Conservation (phyloP, 2,888 invertebrate species). For the Chymomyza amoena region DNA sequence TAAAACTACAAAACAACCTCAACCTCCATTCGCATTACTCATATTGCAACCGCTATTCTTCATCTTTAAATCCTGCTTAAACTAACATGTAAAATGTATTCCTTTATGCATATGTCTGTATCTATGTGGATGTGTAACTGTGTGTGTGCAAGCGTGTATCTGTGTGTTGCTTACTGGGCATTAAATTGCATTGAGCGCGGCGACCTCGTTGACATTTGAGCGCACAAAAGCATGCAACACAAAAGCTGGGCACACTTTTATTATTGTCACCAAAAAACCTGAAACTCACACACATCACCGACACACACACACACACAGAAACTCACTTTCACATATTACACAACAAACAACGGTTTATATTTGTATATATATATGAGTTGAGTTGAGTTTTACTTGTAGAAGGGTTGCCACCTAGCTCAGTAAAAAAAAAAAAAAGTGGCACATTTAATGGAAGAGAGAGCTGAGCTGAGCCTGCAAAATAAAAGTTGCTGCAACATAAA, state of each 20-base stretch:
- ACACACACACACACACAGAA: neutral
- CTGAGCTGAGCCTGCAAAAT: neutral
- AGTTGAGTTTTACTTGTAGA: neutral
- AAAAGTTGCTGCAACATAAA: slow-evolving; percentile 21
- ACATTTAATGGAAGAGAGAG: slow-evolving; percentile 38
- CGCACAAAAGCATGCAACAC: slow-evolving; percentile 9
- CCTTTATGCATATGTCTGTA: neutral
- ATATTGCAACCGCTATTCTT: too few species aligned
- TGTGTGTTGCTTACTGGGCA: neutral
- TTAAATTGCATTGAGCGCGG: neutral
- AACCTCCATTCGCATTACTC: neutral
- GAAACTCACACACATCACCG: too few species aligned
- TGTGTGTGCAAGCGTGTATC: neutral
- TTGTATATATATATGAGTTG: slow-evolving; percentile 19
- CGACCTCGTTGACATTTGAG: slow-evolving; percentile 1
- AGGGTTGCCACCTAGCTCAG: neutral
- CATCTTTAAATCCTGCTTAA: neutral
- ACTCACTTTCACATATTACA: slow-evolving; percentile 21
- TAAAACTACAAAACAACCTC: too few species aligned
- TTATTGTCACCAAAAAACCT: neutral
- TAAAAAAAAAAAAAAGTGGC: slow-evolving; percentile 42
- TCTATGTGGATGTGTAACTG: neutral
- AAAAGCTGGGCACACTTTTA: slow-evolving; percentile 8
- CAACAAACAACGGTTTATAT: slow-evolving; percentile 12
- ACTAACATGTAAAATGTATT: neutral